Percentiles rank a stretch among this genome's conserved stretches.
These are phyloP conservation scores for Trichopoda pennipes DNA, from an alignment of 2,888 invertebrate genomes.

Conservation along the genomic window DNA sequence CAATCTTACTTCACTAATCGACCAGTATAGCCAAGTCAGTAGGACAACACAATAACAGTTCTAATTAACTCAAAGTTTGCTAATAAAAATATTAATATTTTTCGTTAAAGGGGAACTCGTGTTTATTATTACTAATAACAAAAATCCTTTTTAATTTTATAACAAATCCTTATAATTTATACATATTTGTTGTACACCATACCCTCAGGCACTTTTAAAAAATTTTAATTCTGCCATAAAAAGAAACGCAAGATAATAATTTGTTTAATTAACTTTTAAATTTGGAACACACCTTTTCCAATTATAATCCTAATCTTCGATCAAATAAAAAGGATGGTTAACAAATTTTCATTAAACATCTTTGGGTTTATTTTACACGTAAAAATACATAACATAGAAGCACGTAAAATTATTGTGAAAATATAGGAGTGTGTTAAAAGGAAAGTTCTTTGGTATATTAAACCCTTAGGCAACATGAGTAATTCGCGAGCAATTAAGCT, in stretches of 20 bases:
- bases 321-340: constrained; percentile 30
- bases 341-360: constrained; percentile 30
- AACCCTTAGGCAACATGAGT: background rate
- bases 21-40: too few species aligned
- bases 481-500: constrained; percentile 56
- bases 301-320: constrained; percentile 22
- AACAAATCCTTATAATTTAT: too few species aligned
- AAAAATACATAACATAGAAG: constrained; percentile 2
- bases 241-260: background rate
- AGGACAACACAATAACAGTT: too few species aligned
- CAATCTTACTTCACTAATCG: too few species aligned
- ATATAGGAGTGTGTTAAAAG: constrained; percentile 7
- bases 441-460: background rate
- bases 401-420: constrained; percentile 18
- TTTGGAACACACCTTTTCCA: constrained; percentile 44
- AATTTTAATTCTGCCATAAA: too few species aligned
- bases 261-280: constrained; percentile 21
- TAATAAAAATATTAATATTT: too few species aligned
- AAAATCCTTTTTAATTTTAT: too few species aligned
- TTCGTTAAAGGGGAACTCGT: too few species aligned
- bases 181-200: too few species aligned
- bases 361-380: constrained; percentile 14
- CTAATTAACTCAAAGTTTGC: too few species aligned
- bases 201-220: too few species aligned
- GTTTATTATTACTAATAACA: too few species aligned